Evolutionary conservation across 1,140 invertebrate species (phyloP).

Genomic region (Lepidurus couesii): DNA sequence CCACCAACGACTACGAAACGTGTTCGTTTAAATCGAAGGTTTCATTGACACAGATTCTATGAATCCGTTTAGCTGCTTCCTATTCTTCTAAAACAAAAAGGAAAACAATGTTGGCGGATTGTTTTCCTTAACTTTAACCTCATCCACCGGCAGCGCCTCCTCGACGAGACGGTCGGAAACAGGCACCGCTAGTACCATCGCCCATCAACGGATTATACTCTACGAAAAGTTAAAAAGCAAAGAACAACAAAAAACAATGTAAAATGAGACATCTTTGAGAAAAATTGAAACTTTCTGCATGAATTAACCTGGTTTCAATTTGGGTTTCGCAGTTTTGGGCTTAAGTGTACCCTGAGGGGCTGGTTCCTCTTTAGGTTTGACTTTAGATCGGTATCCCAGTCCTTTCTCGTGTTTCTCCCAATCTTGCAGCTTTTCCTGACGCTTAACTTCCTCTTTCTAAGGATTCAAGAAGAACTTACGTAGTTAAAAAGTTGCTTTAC

Average conservation of each 20-base stretch:
- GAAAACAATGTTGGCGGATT: neutral
- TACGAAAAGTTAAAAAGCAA: neutral
- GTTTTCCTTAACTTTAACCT: constrained; percentile 25
- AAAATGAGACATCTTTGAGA: neutral
- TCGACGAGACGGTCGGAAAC: constrained; percentile 27
- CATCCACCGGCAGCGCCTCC: constrained; percentile 27
- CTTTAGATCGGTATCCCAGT: constrained; percentile 23
- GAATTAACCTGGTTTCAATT: constrained; percentile 27
- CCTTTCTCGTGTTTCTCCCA: constrained; percentile 25
- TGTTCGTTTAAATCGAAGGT: neutral
- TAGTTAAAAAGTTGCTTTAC: too few relatives aligned
- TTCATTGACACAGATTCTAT: neutral
- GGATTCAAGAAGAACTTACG: neutral
- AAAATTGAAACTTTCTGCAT: neutral
- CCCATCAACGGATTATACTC: constrained; percentile 31
- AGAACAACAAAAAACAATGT: neutral
- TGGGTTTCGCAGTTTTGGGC: constrained; percentile 23
- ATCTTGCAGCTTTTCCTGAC: constrained; percentile 28
- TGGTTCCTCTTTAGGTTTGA: neutral
- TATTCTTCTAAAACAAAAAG: neutral
- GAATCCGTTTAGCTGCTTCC: neutral
- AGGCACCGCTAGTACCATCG: constrained; percentile 25
- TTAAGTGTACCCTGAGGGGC: neutral
- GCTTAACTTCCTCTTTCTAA: constrained; percentile 28
- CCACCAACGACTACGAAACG: neutral